Evolutionary conservation across 2,888 invertebrate species (phyloP).

Genomic region (Metopia argyrocephala): DNA sequence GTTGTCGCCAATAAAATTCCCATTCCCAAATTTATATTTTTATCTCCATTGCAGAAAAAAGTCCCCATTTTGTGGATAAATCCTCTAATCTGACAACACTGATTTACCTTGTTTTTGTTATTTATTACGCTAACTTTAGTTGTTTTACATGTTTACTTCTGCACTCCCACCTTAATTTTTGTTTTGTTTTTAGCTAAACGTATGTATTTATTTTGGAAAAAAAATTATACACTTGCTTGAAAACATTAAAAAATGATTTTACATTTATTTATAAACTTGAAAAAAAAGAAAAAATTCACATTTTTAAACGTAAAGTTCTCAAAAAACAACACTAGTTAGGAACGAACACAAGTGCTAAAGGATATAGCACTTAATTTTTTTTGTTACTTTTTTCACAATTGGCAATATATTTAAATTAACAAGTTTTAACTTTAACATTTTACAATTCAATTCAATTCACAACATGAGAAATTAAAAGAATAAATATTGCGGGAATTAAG

Average conservation of each 20-base stretch:
- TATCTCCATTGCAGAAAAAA: too few species aligned
- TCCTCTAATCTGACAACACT: too few species aligned
- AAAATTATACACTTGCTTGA: conserved; percentile 32
- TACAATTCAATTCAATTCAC: background rate
- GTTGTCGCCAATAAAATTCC: too few species aligned
- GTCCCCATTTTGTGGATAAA: too few species aligned
- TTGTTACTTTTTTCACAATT: background rate
- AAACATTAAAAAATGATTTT: background rate
- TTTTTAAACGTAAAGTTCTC: too few species aligned
- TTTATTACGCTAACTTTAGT: conserved; percentile 15
- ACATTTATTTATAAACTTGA: background rate
- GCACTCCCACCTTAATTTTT: background rate
- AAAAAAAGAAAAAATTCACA: background rate
- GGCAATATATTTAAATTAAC: background rate
- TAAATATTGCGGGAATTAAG: too few species aligned
- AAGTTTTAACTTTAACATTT: background rate
- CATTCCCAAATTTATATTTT: too few species aligned
- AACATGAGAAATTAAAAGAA: background rate
- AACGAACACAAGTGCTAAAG: background rate
- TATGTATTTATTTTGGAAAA: conserved; percentile 34
- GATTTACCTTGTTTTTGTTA: background rate
- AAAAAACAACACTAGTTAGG: background rate
- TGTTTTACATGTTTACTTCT: background rate
- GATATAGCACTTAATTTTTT: conserved; percentile 5
- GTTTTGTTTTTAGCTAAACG: conserved; percentile 1